A percentile compares a stretch with the other conserved stretches of the same genome.
phyloP scores from a whole-genome alignment of 2,888 invertebrate species.

The Standfussiana lucernea region DNA sequence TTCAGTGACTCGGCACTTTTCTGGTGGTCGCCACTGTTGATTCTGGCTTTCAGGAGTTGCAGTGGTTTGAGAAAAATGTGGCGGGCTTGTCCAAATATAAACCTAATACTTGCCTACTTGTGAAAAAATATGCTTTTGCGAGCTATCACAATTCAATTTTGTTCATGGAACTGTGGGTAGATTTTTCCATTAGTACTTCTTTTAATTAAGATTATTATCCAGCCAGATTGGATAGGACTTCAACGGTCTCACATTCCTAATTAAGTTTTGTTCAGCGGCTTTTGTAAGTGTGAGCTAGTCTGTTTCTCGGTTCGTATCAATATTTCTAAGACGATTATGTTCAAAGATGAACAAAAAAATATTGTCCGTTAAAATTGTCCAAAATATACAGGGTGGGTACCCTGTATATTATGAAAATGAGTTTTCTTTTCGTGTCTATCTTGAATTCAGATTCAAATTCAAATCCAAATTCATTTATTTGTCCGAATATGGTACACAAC shows the following conservation, averaged over 20 bases:
- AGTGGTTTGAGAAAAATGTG: no score
- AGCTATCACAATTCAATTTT: neutral
- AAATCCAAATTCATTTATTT: no score
- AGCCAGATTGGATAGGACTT: conserved; percentile 4
- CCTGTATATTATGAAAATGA: conserved; percentile 32
- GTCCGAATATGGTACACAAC: no score
- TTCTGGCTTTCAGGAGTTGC: no score
- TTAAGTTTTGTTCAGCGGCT: neutral
- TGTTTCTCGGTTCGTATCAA: neutral
- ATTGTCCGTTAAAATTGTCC: neutral
- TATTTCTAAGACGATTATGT: conserved; percentile 1
- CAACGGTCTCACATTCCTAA: neutral
- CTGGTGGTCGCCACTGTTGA: no score
- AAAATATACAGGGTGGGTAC: no score
- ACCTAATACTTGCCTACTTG: neutral
- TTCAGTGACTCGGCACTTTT: no score
- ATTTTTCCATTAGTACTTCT: neutral
- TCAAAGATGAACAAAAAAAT: neutral
- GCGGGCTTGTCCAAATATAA: no score
- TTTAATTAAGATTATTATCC: neutral
- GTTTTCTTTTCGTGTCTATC: conserved; percentile 31
- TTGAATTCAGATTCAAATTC: no score
- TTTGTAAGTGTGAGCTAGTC: neutral
- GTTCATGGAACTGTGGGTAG: neutral
- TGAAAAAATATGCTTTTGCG: neutral